A percentile compares a stretch with the other conserved stretches of the same genome.
phyloP scores from a whole-genome alignment of 1,140 invertebrate genomes.

The Apis laboriosa region DNA sequence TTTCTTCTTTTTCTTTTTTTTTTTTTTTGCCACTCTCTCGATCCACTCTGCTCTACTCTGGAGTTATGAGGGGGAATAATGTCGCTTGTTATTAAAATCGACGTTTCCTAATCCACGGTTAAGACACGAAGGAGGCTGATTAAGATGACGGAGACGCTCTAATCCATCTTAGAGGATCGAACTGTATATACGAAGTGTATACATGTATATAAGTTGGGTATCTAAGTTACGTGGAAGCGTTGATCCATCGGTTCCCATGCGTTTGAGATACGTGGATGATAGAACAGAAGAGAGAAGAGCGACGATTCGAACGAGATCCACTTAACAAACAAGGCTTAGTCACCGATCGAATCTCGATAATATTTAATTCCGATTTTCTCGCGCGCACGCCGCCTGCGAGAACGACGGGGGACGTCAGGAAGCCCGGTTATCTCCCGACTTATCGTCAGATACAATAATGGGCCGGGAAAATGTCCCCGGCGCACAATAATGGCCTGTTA shows the following conservation, averaged over 20 bases:
- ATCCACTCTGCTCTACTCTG: neutral
- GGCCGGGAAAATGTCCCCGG: conserved; percentile 66
- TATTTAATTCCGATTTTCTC: conserved; percentile 55
- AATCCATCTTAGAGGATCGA: neutral
- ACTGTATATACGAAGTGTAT: neutral
- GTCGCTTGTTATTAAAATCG: conserved; percentile 44
- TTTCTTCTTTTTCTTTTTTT: neutral
- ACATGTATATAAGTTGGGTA: too few species aligned
- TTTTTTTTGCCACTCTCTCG: neutral
- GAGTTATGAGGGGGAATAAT: conserved; percentile 41
- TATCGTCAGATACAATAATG: conserved; percentile 73
- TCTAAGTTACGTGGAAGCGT: too few species aligned
- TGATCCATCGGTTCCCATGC: too few species aligned
- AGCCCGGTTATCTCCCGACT: conserved; percentile 69
- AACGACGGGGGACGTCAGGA: conserved; percentile 56
- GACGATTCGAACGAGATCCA: conserved; percentile 14
- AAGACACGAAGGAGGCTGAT: conserved; percentile 12
- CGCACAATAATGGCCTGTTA: conserved; percentile 69
- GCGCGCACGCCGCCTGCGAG: conserved; percentile 65
- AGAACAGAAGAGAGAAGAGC: neutral
- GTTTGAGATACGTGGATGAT: too few species aligned
- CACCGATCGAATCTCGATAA: conserved; percentile 65
- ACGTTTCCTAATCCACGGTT: conserved; percentile 44
- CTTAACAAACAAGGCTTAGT: conserved; percentile 67
- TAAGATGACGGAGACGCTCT: conserved; percentile 14